phyloP scores from a whole-genome alignment of 2,797 vertebrate species.

The Gobio occitaniae region DNA sequence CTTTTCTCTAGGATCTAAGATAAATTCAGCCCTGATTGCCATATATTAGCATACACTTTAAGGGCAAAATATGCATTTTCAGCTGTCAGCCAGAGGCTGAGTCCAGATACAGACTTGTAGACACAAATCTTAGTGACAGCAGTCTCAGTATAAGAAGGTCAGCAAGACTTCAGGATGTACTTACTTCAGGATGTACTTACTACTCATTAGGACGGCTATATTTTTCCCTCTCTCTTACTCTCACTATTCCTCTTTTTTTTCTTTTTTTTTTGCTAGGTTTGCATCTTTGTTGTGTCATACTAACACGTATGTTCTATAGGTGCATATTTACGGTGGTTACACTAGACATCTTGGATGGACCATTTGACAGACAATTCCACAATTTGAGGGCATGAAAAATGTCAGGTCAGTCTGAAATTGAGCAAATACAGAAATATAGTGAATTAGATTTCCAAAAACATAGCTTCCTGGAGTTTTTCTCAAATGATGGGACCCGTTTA shows the following conservation, averaged over 20 bases:
- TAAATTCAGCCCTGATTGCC: conserved; percentile 35
- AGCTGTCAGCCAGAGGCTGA: conserved; percentile 3
- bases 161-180: conserved; percentile 6
- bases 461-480: background rate
- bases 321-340: background rate
- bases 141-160: conserved; percentile 21
- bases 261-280: background rate
- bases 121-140: conserved; percentile 8
- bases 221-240: background rate
- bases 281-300: background rate
- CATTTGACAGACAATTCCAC: background rate
- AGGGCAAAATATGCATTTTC: conserved; percentile 61
- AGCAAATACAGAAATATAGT: background rate
- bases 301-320: background rate
- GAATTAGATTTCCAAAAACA: background rate
- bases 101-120: background rate
- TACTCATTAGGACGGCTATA: background rate
- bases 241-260: background rate
- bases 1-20: conserved; percentile 17
- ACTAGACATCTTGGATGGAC: background rate
- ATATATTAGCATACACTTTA: conserved; percentile 67
- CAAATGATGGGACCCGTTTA: background rate
- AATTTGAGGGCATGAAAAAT: background rate
- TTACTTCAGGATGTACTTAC: too few species aligned
- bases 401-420: background rate